A percentile compares a stretch with the other conserved stretches of the same genome.
phyloP scores from a whole-genome alignment of 2,888 invertebrate species.

The Brenthis ino region DNA sequence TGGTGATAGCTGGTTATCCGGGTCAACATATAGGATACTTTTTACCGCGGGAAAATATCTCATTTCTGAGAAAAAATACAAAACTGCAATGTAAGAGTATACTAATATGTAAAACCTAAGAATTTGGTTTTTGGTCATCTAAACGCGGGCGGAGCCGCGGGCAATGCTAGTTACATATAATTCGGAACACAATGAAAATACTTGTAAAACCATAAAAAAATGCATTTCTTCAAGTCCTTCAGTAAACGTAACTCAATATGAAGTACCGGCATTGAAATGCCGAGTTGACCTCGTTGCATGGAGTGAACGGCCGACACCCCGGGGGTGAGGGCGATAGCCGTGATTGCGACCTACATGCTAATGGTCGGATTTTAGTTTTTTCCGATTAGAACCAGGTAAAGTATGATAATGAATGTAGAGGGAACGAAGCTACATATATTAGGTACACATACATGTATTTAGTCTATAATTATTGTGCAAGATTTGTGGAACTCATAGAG shows the following conservation, averaged over 20 bases:
- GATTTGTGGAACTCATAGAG: too few relatives aligned
- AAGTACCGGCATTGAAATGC: constrained; percentile 25
- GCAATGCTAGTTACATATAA: not conserved
- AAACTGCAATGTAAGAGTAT: too few relatives aligned
- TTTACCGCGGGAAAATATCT: too few relatives aligned
- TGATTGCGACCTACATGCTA: constrained; percentile 26
- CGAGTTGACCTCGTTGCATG: constrained; percentile 30
- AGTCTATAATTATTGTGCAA: too few relatives aligned
- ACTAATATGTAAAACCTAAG: too few relatives aligned
- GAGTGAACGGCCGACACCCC: constrained; percentile 35
- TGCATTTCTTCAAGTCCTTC: constrained; percentile 12
- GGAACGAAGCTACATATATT: too few relatives aligned
- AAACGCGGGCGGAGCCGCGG: too few relatives aligned
- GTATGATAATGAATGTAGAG: not conserved
- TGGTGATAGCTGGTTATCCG: too few relatives aligned
- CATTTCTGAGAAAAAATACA: too few relatives aligned
- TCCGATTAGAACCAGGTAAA: not conserved
- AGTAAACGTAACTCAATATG: constrained; percentile 23
- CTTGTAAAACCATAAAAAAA: not conserved
- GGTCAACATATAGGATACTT: too few relatives aligned
- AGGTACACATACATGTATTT: too few relatives aligned
- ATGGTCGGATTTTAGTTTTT: constrained; percentile 7
- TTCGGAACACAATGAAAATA: not conserved
- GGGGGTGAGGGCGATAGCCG: constrained; percentile 14
- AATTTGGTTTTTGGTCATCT: too few relatives aligned